Conservation (phyloP, 2,888 invertebrate genomes). For the Temnothorax rugatulus region DNA sequence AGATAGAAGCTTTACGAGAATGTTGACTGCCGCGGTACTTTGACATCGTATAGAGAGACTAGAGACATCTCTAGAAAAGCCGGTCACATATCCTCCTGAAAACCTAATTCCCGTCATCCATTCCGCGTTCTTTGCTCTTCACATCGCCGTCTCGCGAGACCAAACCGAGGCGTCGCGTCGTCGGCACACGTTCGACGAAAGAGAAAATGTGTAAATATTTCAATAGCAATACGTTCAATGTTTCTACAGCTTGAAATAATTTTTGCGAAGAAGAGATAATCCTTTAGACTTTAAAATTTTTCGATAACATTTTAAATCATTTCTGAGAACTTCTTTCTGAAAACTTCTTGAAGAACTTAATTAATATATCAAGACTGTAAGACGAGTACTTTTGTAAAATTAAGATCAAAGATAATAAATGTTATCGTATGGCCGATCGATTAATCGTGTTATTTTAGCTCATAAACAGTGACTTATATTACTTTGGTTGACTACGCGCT, state of each 20-base stretch:
- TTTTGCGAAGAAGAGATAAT: constrained; percentile 4
- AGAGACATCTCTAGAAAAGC: constrained; percentile 60
- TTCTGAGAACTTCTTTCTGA: background rate
- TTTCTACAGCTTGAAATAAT: constrained; percentile 47
- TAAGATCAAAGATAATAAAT: background rate
- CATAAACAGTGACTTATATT: background rate
- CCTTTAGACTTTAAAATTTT: background rate
- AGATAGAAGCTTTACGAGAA: constrained; percentile 47
- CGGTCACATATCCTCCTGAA: constrained; percentile 76
- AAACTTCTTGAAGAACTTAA: background rate
- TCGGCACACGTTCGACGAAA: constrained; percentile 46
- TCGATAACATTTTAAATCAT: background rate
- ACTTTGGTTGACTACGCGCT: background rate
- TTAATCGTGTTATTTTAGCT: background rate
- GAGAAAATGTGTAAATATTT: constrained; percentile 79
- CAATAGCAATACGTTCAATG: constrained; percentile 72
- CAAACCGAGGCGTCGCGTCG: constrained; percentile 27
- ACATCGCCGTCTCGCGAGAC: constrained; percentile 58
- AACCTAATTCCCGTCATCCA: constrained; percentile 81
- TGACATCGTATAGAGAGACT: constrained; percentile 55
- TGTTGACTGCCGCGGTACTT: constrained; percentile 51
- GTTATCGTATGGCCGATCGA: background rate
- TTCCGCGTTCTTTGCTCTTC: constrained; percentile 56
- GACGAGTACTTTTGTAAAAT: background rate
- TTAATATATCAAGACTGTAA: background rate